Base-by-base conservation (phyloP, 2,113 vertebrate genomes). In the Lophochroa leadbeateri region DNA sequence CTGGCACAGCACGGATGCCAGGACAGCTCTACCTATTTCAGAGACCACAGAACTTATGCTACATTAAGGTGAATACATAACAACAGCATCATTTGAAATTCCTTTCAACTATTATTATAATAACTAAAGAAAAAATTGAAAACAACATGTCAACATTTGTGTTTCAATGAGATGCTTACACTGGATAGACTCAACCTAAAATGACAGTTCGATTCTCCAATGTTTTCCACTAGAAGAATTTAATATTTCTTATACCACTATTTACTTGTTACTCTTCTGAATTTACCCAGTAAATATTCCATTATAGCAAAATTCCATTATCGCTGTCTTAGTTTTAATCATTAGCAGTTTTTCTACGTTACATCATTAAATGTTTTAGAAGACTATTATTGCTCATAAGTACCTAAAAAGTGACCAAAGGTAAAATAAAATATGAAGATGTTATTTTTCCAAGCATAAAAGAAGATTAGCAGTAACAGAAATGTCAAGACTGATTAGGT, bases 381-480 rank as follows among this genome's bases (percentile, higher is more conserved):
- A 86, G 14, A 63, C 7, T 69, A 43, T 41, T 87, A 88, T 46
- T 92, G 78, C 46, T 82, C 7, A 0, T 44, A 86, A 92, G 43
- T 33, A 46, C 55, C 89, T 86, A 37, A 83, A 43, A 94, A 91
- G 79, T 27, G 24, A 91, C 64, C 67, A 80, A 60, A 72, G 37
- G 31, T 71, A 96, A 93, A 91, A 89, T 90, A 82, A 95, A 96
- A 86, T 75, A 95, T 24, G 17, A 87, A 85, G 60, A 70, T 88
- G 23, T 20, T 90, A 77, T 61, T 88, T 93, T 89, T 67, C 41
- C 60, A 78, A 63, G 41, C 23, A 17, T 44, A 83, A 65, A 86
- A 91, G 25, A 78, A 61, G n/a, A 85, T 75, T 29, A 78, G 47
- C 64, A 64, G 27, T 67, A 92, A 71, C 27, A 60, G 37, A 88